Conservation (phyloP, 2,888 invertebrate genomes). For the Amphipyra tragopoginis region DNA sequence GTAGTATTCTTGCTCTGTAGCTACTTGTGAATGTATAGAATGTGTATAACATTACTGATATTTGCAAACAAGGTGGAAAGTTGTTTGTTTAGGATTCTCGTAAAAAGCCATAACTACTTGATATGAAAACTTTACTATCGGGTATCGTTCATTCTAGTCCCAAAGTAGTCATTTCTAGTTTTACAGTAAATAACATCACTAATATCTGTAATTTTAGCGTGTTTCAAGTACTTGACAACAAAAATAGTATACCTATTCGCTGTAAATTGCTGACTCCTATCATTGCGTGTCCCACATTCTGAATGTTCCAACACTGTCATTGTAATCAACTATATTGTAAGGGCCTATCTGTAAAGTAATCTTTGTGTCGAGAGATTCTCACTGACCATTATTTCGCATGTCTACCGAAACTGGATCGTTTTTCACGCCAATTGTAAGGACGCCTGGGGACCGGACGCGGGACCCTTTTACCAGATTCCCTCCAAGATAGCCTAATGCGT, state of each 20-base stretch:
- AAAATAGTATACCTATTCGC: conserved; percentile 4
- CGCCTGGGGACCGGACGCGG: conserved; percentile 43
- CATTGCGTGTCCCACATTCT: conserved; percentile 31
- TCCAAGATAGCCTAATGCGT: conserved; percentile 64
- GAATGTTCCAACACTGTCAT: conserved; percentile 36
- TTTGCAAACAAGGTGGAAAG: conserved; percentile 10
- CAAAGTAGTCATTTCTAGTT: neutral
- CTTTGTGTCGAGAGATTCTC: conserved; percentile 48
- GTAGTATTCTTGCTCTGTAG: neutral
- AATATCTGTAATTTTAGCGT: neutral
- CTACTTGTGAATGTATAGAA: neutral
- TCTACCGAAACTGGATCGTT: conserved; percentile 55
- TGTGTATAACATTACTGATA: conserved; percentile 6
- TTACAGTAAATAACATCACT: neutral
- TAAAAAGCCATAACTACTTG: conserved; percentile 20
- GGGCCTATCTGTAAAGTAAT: conserved; percentile 49
- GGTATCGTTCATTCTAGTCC: neutral
- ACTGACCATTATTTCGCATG: conserved; percentile 55
- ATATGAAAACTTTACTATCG: conserved; percentile 21
- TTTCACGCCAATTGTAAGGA: conserved; percentile 59
- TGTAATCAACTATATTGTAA: conserved; percentile 50
- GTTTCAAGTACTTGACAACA: neutral
- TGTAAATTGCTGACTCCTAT: conserved; percentile 20
- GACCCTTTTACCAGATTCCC: conserved; percentile 63
- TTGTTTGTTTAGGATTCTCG: conserved; percentile 32